These are phyloP conservation scores for Aphyosemion australe DNA, from an alignment of 2,113 vertebrate genomes.

Conservation along the genomic window DNA sequence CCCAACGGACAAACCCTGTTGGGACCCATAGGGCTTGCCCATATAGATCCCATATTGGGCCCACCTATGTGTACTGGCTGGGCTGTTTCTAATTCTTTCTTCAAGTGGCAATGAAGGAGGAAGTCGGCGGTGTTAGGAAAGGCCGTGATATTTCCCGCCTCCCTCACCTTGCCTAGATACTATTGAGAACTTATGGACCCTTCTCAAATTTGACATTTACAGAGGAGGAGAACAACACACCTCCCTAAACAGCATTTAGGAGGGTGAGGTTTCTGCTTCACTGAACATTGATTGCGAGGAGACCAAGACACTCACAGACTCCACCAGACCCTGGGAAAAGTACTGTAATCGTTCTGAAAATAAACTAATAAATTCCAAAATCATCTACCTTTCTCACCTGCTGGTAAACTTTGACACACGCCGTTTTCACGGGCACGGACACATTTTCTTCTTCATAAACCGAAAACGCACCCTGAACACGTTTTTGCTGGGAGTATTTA, in stretches of 20 bases:
- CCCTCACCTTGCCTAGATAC: not conserved
- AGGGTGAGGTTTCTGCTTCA: slow-evolving; percentile 1
- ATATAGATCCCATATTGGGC: too few species aligned
- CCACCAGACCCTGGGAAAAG: not conserved
- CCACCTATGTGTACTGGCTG: too few species aligned
- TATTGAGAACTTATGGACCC: not conserved
- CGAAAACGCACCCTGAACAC: too few species aligned
- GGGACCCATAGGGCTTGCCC: too few species aligned
- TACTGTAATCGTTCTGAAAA: not conserved
- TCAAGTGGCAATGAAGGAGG: not conserved
- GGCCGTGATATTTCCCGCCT: not conserved
- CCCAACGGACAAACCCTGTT: too few species aligned
- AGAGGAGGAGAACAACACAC: not conserved
- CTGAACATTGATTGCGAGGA: not conserved
- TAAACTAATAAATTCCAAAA: not conserved
- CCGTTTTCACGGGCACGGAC: not conserved
- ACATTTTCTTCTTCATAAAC: not conserved
- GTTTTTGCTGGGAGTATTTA: slow-evolving; percentile 11
- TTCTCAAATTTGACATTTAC: slow-evolving; percentile 7
- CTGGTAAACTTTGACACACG: not conserved
- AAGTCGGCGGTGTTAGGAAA: not conserved
- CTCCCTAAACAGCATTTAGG: not conserved
- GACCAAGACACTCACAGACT: not conserved
- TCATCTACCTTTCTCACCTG: not conserved
- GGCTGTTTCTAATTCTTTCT: not conserved